A percentile compares a stretch with the other conserved stretches of the same genome.
Evolutionary conservation across 2,888 invertebrate species (phyloP).

Genomic region (Calameuta pallipes): DNA sequence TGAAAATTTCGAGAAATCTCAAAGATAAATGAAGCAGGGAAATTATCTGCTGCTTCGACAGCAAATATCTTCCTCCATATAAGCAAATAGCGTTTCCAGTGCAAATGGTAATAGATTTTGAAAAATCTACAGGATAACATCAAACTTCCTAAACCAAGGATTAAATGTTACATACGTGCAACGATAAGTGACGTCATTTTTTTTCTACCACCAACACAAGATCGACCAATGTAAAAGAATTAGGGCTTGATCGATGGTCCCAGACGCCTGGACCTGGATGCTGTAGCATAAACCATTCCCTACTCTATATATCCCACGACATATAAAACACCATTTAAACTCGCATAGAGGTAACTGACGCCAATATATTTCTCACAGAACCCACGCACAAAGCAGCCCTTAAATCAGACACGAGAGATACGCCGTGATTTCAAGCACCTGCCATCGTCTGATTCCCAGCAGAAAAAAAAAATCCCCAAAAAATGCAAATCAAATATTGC

Average conservation of each 20-base stretch:
- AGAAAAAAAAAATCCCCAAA: too few species aligned
- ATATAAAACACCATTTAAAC: not conserved
- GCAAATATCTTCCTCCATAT: too few species aligned
- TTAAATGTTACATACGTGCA: not conserved
- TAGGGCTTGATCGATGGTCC: conserved; percentile 31
- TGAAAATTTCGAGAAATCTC: not conserved
- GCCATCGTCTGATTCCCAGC: not conserved
- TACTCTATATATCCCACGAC: not conserved
- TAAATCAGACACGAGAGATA: not conserved
- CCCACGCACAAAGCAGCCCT: not conserved
- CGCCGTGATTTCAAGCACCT: not conserved
- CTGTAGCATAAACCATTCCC: not conserved
- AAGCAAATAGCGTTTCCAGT: too few species aligned
- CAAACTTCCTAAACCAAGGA: too few species aligned
- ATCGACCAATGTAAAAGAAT: conserved; percentile 19
- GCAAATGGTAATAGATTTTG: too few species aligned
- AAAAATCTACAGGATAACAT: too few species aligned
- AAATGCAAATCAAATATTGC: too few species aligned
- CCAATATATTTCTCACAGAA: not conserved
- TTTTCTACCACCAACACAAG: not conserved
- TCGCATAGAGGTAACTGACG: conserved; percentile 2
- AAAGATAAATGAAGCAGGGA: too few species aligned
- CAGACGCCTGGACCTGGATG: conserved; percentile 6
- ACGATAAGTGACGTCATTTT: not conserved
- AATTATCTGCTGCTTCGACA: too few species aligned